Evolutionary conservation across 2,113 vertebrate genomes (phyloP).

Genomic region (Eupsittula cactorum): DNA sequence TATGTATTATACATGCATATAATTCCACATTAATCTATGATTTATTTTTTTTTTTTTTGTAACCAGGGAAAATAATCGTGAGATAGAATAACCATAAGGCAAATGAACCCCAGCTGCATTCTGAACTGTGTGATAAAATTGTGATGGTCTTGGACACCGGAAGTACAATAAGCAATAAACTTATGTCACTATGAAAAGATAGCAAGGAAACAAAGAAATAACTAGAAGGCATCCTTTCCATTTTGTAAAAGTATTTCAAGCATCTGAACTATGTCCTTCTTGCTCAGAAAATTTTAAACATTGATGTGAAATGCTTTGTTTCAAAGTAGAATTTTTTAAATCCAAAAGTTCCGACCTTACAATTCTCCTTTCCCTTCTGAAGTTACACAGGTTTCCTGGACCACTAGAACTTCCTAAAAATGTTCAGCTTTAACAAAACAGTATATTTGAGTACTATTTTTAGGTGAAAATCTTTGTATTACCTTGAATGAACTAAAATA

Average conservation of each 20-base stretch:
- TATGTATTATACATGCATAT: no score
- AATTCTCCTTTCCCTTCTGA: not conserved
- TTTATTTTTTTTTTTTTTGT: not conserved
- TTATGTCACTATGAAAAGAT: not conserved
- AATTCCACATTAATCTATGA: not conserved
- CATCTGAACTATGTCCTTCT: not conserved
- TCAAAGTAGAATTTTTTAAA: not conserved
- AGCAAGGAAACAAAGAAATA: not conserved
- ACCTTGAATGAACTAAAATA: not conserved
- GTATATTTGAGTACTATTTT: not conserved
- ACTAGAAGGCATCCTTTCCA: not conserved
- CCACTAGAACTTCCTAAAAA: not conserved
- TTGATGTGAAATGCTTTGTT: not conserved
- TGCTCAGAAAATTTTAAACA: not conserved
- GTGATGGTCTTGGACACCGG: not conserved
- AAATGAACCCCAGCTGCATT: not conserved
- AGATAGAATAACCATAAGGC: not conserved
- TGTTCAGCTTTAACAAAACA: not conserved
- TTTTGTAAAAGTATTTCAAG: not conserved
- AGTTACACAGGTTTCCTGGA: not conserved
- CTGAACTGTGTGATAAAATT: not conserved
- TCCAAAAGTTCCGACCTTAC: not conserved
- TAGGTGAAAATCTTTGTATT: not conserved
- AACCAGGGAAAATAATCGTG: not conserved
- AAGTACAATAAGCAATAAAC: not conserved